Evolutionary conservation across 2,797 vertebrate genomes (phyloP).

Genomic region (Rhynchonycteris naso): DNA sequence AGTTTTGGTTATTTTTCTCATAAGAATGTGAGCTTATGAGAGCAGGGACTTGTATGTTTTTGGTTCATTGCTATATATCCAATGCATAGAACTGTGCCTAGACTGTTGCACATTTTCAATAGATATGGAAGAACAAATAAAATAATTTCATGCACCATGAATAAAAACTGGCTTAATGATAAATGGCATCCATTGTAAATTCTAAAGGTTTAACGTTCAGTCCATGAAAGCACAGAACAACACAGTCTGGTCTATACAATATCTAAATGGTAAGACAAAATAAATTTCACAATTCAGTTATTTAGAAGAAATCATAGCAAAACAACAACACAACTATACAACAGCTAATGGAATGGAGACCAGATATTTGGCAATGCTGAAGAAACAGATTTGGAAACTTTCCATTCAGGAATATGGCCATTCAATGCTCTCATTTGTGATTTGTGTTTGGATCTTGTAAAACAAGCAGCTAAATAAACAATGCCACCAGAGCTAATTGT

Average conservation of each 20-base stretch:
- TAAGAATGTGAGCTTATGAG: background rate
- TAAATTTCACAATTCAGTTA: slow-evolving; percentile 28
- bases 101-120: background rate
- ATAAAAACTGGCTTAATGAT: slow-evolving; percentile 41
- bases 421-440: background rate
- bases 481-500: background rate
- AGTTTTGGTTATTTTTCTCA: background rate
- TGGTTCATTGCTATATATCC: background rate
- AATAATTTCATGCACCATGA: background rate
- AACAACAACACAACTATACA: slow-evolving; percentile 30
- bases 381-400: background rate
- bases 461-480: background rate
- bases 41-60: background rate
- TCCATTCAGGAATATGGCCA: background rate
- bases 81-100: background rate
- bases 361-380: background rate
- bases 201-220: slow-evolving; percentile 27
- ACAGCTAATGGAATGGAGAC: background rate
- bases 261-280: slow-evolving; percentile 40
- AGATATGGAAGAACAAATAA: background rate
- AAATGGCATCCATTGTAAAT: slow-evolving; percentile 49
- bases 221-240: slow-evolving; percentile 8
- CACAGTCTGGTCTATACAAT: background rate
- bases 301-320: slow-evolving; percentile 21
- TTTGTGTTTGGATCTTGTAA: background rate